Evolutionary conservation across 2,888 invertebrate species (phyloP).

Genomic region (Hybos culiciformis): DNA sequence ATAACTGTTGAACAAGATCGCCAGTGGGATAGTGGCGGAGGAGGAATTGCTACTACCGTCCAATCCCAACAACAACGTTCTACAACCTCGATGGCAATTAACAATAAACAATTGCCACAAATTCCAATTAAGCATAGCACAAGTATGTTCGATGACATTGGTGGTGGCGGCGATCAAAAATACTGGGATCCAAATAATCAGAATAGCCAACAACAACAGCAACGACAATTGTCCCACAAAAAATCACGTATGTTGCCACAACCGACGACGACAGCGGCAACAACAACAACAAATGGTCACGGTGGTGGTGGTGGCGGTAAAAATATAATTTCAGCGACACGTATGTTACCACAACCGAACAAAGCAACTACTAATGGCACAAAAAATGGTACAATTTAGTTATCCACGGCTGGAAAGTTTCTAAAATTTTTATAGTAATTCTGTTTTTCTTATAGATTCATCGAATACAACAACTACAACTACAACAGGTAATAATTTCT

Average conservation of each 20-base stretch:
- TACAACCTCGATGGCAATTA: constrained; percentile 15
- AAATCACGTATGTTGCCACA: constrained; percentile 21
- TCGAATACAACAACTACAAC: too few species aligned
- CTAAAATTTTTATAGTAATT: constrained; percentile 6
- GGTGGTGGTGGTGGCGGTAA: constrained; percentile 17
- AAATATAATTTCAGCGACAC: too few species aligned
- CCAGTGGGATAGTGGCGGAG: constrained; percentile 60
- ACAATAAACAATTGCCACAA: constrained; percentile 23
- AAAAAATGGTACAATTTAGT: constrained; percentile 10
- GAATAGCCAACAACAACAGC: constrained; percentile 20
- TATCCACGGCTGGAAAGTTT: constrained; percentile 1
- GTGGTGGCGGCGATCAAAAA: constrained; percentile 20
- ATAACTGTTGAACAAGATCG: constrained; percentile 48
- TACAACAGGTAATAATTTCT: too few species aligned
- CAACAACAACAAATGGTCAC: constrained; percentile 1
- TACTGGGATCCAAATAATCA: constrained; percentile 19
- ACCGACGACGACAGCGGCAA: constrained; percentile 12
- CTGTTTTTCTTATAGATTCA: too few species aligned
- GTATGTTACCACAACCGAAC: constrained; percentile 12
- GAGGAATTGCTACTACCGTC: too few species aligned
- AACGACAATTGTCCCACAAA: constrained; percentile 9
- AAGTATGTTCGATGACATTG: constrained; percentile 27
- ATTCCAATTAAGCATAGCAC: constrained; percentile 22
- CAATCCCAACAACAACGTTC: constrained; percentile 14
- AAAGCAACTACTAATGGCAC: not conserved